Evolutionary conservation across 2,797 vertebrate species (phyloP).

Genomic region (Pogonophryne albipinna): DNA sequence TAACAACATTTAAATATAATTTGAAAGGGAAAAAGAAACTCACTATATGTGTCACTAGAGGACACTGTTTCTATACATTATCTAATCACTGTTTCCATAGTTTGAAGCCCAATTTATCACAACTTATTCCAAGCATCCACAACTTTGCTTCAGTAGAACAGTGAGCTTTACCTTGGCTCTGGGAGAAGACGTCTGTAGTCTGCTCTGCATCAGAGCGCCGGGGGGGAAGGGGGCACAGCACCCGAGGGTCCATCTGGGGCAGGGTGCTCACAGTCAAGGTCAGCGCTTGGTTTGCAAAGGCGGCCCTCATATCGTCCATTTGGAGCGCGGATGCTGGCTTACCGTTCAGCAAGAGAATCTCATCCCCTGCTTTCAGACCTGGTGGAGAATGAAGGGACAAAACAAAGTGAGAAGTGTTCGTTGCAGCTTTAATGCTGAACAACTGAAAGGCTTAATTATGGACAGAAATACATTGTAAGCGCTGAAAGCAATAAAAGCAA

Average conservation of each 20-base stretch:
- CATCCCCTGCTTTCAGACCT: conserved; percentile 93
- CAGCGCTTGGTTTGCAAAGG: conserved; percentile 87
- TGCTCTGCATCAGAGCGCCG: conserved; percentile 85
- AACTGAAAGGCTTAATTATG: neutral
- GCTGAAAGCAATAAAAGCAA: neutral
- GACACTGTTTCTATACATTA: conserved; percentile 21
- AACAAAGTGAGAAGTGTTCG: neutral
- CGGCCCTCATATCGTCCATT: conserved; percentile 87
- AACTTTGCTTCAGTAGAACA: neutral
- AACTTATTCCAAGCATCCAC: neutral
- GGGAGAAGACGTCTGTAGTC: conserved; percentile 85
- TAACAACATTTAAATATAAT: neutral
- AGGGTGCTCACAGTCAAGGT: conserved; percentile 88
- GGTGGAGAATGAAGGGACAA: neutral
- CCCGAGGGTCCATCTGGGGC: conserved; percentile 79
- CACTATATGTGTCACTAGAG: conserved; percentile 18
- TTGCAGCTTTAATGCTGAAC: neutral
- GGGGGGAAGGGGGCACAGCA: conserved; percentile 81
- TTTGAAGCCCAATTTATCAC: neutral
- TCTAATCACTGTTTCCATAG: neutral
- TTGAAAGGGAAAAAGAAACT: conserved; percentile 3
- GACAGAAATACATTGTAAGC: neutral
- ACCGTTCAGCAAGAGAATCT: conserved; percentile 91
- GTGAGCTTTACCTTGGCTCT: conserved; percentile 86
- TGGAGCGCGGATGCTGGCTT: conserved; percentile 87